Conservation (phyloP, 1,140 invertebrate genomes). For the Drosophila aff. region DNA sequence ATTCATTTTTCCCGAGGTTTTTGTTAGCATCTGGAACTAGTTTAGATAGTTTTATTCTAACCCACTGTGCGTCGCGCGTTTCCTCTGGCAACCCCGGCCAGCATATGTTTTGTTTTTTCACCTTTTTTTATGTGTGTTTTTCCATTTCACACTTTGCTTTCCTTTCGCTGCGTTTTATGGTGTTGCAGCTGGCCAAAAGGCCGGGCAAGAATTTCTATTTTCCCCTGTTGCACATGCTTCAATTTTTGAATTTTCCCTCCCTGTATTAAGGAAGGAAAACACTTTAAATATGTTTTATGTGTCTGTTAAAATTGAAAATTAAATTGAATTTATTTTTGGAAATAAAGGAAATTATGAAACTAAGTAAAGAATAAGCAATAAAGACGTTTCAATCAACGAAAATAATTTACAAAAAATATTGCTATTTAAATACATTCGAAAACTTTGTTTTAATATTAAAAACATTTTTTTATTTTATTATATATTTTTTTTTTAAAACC, state of each 20-base stretch:
- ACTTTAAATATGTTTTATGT: neutral
- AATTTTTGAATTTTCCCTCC: conserved; percentile 40
- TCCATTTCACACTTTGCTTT: conserved; percentile 48
- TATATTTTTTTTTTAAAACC: no score
- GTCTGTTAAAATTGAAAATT: no score
- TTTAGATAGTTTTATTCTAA: conserved; percentile 11
- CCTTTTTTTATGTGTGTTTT: conserved; percentile 47
- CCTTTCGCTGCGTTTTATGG: conserved; percentile 20
- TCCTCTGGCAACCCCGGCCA: conserved; percentile 13
- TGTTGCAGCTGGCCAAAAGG: conserved; percentile 33
- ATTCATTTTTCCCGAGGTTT: neutral
- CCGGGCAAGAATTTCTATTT: conserved; percentile 22
- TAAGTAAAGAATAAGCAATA: neutral
- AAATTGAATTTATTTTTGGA: neutral
- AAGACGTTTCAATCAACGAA: neutral
- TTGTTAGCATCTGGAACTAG: neutral
- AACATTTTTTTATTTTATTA: neutral
- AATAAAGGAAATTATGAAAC: neutral
- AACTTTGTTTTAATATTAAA: neutral
- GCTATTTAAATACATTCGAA: neutral
- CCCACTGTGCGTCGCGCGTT: conserved; percentile 29
- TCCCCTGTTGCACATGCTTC: conserved; percentile 41
- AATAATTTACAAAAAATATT: neutral
- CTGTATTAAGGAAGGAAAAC: conserved; percentile 1
- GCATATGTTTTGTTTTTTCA: conserved; percentile 44